These are phyloP conservation scores for Porites rus DNA, from an alignment of 92 coral and sea anemone genomes.

Conservation along the genomic window DNA sequence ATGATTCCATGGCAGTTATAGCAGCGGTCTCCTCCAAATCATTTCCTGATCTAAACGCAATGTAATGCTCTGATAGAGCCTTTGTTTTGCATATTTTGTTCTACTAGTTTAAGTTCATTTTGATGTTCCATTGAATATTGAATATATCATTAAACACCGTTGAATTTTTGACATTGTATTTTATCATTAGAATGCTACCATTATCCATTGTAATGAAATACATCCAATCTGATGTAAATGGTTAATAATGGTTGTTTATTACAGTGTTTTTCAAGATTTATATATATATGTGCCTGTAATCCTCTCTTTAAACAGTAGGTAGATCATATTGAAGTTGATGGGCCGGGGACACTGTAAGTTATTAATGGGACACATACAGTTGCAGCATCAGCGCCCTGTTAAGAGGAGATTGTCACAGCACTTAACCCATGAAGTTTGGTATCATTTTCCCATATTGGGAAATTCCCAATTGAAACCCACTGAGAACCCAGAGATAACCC, in stretches of 20 bases:
- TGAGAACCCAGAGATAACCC: slow-evolving; percentile 25
- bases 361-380: slow-evolving; percentile 5
- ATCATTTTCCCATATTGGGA: slow-evolving; percentile 20
- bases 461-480: slow-evolving; percentile 28
- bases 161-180: slow-evolving; percentile 25
- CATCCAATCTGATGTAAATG: slow-evolving; percentile 25
- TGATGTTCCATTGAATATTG: slow-evolving; percentile 32
- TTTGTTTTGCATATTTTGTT: slow-evolving; percentile 26
- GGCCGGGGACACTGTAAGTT: slow-evolving; percentile 16
- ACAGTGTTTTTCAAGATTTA: slow-evolving; percentile 26
- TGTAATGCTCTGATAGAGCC: slow-evolving; percentile 16
- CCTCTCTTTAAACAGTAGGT: slow-evolving; percentile 30
- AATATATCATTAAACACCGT: slow-evolving; percentile 33
- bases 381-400: slow-evolving; percentile 25
- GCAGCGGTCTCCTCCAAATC: no score
- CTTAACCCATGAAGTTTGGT: slow-evolving; percentile 25
- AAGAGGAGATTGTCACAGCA: slow-evolving; percentile 13
- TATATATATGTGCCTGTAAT: slow-evolving; percentile 23
- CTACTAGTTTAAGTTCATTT: slow-evolving; percentile 20
- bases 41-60: no score
- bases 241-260: slow-evolving; percentile 36
- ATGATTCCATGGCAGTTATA: no score
- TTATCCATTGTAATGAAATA: slow-evolving; percentile 26
- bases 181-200: slow-evolving; percentile 27
- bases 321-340: slow-evolving; percentile 32